Conservation (phyloP, 2,113 vertebrate species). For the Rhegmatorhina hoffmannsi region DNA sequence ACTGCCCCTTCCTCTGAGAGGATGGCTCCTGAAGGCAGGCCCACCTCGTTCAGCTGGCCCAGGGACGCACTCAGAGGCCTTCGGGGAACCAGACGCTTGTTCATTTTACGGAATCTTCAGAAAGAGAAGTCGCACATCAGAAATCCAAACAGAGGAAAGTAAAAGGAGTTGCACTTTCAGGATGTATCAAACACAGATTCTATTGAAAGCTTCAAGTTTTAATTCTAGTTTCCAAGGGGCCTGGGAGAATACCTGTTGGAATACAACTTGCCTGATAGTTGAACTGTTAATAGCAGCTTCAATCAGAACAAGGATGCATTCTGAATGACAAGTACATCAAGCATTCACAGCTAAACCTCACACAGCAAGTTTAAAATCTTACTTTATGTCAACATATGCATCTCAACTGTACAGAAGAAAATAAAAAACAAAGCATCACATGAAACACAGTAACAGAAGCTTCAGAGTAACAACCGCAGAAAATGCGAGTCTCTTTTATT, state of each 20-base stretch:
- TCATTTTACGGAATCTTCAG: constrained; percentile 96
- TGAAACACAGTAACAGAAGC: neutral
- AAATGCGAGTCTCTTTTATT: neutral
- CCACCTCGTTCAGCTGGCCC: constrained; percentile 87
- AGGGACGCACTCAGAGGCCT: constrained; percentile 86
- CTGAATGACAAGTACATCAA: neutral
- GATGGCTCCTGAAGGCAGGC: constrained; percentile 84
- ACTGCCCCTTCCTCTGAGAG: constrained; percentile 88
- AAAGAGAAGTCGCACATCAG: neutral
- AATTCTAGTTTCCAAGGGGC: neutral
- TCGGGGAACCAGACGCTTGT: constrained; percentile 91
- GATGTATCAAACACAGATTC: neutral
- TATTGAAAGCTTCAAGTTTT: neutral
- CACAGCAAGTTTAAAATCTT: neutral
- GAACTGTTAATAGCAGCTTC: neutral
- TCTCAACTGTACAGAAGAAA: neutral
- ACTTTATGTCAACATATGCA: neutral
- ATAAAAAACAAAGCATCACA: neutral
- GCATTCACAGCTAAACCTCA: neutral
- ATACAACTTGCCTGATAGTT: neutral
- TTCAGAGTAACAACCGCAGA: neutral
- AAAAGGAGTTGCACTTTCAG: neutral
- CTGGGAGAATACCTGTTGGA: neutral
- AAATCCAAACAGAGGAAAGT: neutral
- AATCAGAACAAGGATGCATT: neutral